These are phyloP conservation scores for Cichladusa arquata DNA, from an alignment of 2,113 vertebrate genomes.

Conservation along the genomic window DNA sequence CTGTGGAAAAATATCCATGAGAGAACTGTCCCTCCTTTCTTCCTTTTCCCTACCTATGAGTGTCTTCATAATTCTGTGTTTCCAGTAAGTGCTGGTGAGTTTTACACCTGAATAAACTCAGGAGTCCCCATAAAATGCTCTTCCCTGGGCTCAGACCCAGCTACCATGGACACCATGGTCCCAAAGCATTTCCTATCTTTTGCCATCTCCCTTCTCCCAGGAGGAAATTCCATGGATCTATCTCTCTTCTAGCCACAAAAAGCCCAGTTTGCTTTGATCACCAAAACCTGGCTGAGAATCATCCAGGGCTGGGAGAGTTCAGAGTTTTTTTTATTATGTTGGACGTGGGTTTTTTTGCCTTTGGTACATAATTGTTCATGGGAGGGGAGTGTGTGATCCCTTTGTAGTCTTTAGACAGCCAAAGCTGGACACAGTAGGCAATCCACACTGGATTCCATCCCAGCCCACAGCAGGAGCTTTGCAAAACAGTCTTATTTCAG, in stretches of 20 bases:
- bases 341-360: not conserved
- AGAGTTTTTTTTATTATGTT: not conserved
- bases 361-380: not conserved
- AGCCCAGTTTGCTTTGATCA: not conserved
- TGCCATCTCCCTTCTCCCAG: not conserved
- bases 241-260: not conserved
- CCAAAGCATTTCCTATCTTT: not conserved
- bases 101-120: not conserved
- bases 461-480: not conserved
- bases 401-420: not conserved
- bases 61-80: not conserved
- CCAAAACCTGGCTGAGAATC: not conserved
- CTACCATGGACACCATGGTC: accelerated
- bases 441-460: not conserved
- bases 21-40: not conserved
- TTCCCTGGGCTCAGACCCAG: not conserved
- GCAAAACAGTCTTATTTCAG: not conserved
- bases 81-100: not conserved
- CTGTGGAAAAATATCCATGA: not conserved
- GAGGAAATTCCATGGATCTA: not conserved
- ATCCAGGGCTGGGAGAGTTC: not conserved
- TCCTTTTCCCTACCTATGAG: not conserved
- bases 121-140: not conserved
- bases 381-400: not conserved
- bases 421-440: not conserved